Evolutionary conservation across 2,797 vertebrate species (phyloP).

Genomic region (Sebastes iracundus): DNA sequence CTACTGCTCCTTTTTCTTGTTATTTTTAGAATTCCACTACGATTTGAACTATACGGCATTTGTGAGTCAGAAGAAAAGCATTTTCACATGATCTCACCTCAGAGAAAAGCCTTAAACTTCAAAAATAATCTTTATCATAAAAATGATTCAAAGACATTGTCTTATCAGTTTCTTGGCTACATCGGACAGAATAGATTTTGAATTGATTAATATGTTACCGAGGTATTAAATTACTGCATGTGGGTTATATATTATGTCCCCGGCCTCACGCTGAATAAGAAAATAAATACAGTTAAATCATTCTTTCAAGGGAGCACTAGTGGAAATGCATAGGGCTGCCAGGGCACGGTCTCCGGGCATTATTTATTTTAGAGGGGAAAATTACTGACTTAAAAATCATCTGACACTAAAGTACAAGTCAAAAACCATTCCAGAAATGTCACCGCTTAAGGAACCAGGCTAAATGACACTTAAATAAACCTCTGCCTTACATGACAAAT

Average conservation of each 20-base stretch:
- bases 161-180: constrained; percentile 59
- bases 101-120: constrained; percentile 30
- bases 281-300: constrained; percentile 75
- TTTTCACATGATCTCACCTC: constrained; percentile 48
- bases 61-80: constrained; percentile 50
- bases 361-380: constrained; percentile 77
- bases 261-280: constrained; percentile 55
- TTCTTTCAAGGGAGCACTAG: constrained; percentile 58
- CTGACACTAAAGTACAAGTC: constrained; percentile 61
- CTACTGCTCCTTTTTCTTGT: constrained; percentile 57
- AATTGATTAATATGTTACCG: constrained; percentile 63
- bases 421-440: constrained; percentile 73
- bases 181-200: constrained; percentile 27
- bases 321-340: constrained; percentile 67
- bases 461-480: constrained; percentile 72
- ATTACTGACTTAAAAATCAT: constrained; percentile 73
- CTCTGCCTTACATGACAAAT: constrained; percentile 67
- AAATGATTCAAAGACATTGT: constrained; percentile 41
- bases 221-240: constrained; percentile 55
- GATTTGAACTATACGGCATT: constrained; percentile 47
- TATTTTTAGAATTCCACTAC: constrained; percentile 62
- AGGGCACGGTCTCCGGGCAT: constrained; percentile 60
- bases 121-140: constrained; percentile 39
- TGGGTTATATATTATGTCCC: constrained; percentile 51
- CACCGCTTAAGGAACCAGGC: constrained; percentile 39